Evolutionary conservation across 92 coral and sea anemone genomes (phyloP).

Genomic region (Zoanthus gigantus): DNA sequence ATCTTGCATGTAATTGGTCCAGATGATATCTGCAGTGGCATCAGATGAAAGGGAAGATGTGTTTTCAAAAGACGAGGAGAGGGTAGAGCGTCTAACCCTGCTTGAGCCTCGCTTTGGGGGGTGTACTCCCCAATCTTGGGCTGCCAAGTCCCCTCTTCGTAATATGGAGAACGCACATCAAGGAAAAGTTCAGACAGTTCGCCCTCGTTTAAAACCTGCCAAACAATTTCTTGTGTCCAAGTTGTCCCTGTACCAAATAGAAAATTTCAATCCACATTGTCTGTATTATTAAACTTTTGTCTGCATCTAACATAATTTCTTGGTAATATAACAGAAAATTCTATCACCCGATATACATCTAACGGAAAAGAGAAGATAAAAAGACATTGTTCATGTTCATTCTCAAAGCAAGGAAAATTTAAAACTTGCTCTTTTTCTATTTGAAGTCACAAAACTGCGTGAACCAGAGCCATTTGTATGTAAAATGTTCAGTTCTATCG

Average conservation of each 20-base stretch:
- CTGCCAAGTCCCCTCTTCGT: background rate
- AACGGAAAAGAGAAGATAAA: too few relatives aligned
- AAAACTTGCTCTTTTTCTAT: too few relatives aligned
- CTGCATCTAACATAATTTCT: too few relatives aligned
- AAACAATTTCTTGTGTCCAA: slow-evolving; percentile 3
- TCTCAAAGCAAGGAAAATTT: too few relatives aligned
- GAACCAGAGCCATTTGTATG: too few relatives aligned
- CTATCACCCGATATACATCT: too few relatives aligned
- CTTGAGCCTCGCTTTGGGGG: background rate
- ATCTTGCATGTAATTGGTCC: background rate
- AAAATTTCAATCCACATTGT: too few relatives aligned
- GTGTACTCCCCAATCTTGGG: background rate
- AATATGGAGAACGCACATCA: background rate
- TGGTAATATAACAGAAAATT: too few relatives aligned
- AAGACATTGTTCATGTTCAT: too few relatives aligned
- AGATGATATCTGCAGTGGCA: background rate
- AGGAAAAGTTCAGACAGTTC: background rate
- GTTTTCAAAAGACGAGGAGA: slow-evolving; percentile 34
- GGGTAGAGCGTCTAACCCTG: slow-evolving; percentile 5
- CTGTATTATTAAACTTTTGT: too few relatives aligned
- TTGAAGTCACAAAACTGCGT: too few relatives aligned
- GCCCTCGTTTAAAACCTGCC: slow-evolving; percentile 20
- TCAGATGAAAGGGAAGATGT: slow-evolving; percentile 33
- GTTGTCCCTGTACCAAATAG: slow-evolving; percentile 5
- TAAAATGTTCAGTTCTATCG: too few relatives aligned